Evolutionary conservation across 23 tunicate species (phyloP).

Genomic region (Trididemnum miniatum): DNA sequence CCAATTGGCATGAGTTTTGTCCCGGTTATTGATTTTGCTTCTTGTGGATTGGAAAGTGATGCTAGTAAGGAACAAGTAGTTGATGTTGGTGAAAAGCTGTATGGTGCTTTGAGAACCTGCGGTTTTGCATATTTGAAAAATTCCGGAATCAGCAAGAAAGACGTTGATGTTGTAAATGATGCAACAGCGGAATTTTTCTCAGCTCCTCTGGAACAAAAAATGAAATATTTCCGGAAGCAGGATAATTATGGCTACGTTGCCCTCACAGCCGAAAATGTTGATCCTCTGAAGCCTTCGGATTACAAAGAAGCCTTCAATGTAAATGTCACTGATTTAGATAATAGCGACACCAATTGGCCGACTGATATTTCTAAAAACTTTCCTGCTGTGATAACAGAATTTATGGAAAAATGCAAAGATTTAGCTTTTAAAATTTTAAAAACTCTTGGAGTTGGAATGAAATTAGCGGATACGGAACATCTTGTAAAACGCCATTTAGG

Average conservation of each 20-base stretch:
- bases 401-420: slow-evolving; percentile 35
- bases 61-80: background rate
- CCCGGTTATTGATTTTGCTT: slow-evolving; percentile 20
- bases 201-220: slow-evolving; percentile 23
- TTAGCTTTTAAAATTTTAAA: slow-evolving; percentile 34
- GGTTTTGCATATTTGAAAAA: slow-evolving; percentile 45
- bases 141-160: slow-evolving; percentile 1
- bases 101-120: slow-evolving; percentile 5
- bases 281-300: slow-evolving; percentile 52
- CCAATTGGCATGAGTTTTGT: background rate
- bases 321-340: background rate
- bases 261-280: slow-evolving; percentile 8
- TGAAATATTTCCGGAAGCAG: slow-evolving; percentile 7
- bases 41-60: background rate
- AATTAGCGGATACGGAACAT: slow-evolving; percentile 39
- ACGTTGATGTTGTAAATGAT: slow-evolving; percentile 15
- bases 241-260: slow-evolving; percentile 32
- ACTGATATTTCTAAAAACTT: slow-evolving; percentile 35
- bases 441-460: slow-evolving; percentile 59
- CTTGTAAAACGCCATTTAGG: slow-evolving; percentile 38
- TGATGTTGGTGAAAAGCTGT: background rate
- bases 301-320: slow-evolving; percentile 57
- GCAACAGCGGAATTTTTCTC: slow-evolving; percentile 22
- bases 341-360: slow-evolving; percentile 38
- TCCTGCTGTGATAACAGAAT: background rate